These are phyloP conservation scores for Falcunculus frontatus DNA, from an alignment of 2,113 vertebrate genomes.

Conservation along the genomic window DNA sequence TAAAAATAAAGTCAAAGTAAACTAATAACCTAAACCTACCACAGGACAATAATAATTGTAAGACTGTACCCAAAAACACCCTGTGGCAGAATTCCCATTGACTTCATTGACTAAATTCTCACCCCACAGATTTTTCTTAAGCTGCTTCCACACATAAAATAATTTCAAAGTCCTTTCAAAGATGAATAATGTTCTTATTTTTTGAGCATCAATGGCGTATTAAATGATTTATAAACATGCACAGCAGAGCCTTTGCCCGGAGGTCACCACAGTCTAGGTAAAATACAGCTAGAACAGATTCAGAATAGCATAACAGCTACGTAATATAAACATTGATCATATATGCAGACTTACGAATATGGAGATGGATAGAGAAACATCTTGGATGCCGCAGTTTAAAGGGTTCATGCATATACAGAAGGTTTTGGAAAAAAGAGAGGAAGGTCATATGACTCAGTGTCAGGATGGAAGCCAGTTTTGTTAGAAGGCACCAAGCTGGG, in stretches of 20 bases:
- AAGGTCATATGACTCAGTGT: neutral
- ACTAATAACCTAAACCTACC: neutral
- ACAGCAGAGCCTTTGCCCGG: neutral
- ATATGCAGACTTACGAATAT: neutral
- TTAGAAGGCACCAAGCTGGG: neutral
- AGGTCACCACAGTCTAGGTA: neutral
- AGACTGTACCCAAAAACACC: neutral
- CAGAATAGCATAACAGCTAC: neutral
- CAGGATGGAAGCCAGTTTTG: neutral
- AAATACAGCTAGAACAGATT: neutral
- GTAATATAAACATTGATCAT: neutral
- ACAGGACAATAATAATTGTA: neutral
- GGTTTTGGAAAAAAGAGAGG: neutral
- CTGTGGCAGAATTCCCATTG: neutral
- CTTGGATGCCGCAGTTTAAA: neutral
- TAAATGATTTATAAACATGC: neutral
- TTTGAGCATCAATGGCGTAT: neutral
- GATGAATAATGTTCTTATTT: neutral
- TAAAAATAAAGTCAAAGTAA: neutral
- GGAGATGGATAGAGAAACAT: neutral
- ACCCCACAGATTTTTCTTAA: neutral
- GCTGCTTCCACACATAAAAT: neutral
- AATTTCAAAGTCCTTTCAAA: neutral
- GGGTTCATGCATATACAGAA: neutral
- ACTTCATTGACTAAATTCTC: neutral